A percentile compares a stretch with the other conserved stretches of the same genome.
These are phyloP conservation scores for Phyllotreta cruciferae DNA, from an alignment of 2,888 invertebrate genomes.

Conservation along the genomic window DNA sequence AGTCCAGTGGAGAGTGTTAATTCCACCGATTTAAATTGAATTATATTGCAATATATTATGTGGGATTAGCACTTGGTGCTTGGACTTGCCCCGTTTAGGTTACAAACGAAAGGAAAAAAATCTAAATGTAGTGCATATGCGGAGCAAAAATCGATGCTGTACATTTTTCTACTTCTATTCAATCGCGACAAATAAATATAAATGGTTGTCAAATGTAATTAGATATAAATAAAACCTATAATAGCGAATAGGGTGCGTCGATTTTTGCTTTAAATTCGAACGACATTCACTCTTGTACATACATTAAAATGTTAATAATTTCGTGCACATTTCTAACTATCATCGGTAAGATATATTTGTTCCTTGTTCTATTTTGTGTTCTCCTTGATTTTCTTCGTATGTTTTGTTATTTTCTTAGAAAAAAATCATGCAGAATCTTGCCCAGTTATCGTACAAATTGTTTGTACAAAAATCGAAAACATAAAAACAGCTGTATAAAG, in stretches of 20 bases:
- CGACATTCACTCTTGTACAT: slow-evolving; percentile 44
- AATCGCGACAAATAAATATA: too few relatives aligned
- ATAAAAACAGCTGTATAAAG: slow-evolving; percentile 51
- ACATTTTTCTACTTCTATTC: too few relatives aligned
- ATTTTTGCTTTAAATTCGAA: background rate
- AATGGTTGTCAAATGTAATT: background rate
- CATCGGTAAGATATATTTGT: slow-evolving; percentile 15
- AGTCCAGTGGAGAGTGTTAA: too few relatives aligned
- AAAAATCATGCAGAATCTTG: slow-evolving; percentile 29
- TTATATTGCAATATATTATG: too few relatives aligned
- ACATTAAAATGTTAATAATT: slow-evolving; percentile 39
- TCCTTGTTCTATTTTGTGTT: slow-evolving; percentile 1
- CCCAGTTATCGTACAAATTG: slow-evolving; percentile 47
- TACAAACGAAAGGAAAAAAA: too few relatives aligned
- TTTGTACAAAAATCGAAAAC: slow-evolving; percentile 48
- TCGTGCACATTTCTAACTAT: slow-evolving; percentile 17
- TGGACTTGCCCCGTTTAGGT: too few relatives aligned
- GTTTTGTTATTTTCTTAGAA: slow-evolving; percentile 19
- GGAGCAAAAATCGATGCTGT: too few relatives aligned
- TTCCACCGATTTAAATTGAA: too few relatives aligned
- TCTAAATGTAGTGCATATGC: too few relatives aligned
- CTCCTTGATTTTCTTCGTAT: background rate
- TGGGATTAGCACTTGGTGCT: too few relatives aligned
- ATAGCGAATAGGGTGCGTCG: background rate
- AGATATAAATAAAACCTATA: background rate